These are phyloP conservation scores for Sinocyclocheilus anshuiensis DNA, from an alignment of 2,113 vertebrate genomes.

Conservation along the genomic window DNA sequence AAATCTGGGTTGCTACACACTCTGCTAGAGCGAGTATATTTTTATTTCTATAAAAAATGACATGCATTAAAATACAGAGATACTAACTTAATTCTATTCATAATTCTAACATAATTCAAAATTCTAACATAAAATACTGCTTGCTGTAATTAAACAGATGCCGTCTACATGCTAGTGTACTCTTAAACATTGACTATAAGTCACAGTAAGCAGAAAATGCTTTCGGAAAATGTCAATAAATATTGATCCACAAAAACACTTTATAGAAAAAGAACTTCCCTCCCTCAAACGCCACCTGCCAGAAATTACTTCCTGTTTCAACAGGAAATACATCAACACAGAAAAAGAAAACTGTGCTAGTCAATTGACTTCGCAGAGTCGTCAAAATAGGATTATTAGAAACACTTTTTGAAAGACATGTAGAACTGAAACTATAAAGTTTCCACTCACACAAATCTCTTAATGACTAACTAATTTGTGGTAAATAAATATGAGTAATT, in stretches of 20 bases:
- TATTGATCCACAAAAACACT: background rate
- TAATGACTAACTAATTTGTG: background rate
- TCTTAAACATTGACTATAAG: background rate
- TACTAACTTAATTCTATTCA: background rate
- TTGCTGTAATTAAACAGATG: background rate
- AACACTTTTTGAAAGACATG: background rate
- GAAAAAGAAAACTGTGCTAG: background rate
- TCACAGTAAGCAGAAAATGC: background rate
- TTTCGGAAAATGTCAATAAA: background rate
- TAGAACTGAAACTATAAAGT: background rate
- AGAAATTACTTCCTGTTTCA: background rate
- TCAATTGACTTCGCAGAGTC: too few relatives aligned
- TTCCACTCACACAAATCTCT: background rate
- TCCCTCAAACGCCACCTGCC: background rate
- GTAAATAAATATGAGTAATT: background rate
- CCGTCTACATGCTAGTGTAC: background rate
- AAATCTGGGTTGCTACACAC: constrained; percentile 26
- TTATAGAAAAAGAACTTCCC: background rate
- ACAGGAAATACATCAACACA: background rate
- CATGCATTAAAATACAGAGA: background rate
- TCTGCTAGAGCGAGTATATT: background rate
- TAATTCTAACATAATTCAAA: background rate
- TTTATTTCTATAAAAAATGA: background rate
- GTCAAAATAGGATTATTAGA: background rate
- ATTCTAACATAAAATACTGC: background rate